Percentiles rank a stretch among this genome's conserved stretches.
phyloP scores from a whole-genome alignment of 2,113 vertebrate genomes.

The Vicugna pacos region DNA sequence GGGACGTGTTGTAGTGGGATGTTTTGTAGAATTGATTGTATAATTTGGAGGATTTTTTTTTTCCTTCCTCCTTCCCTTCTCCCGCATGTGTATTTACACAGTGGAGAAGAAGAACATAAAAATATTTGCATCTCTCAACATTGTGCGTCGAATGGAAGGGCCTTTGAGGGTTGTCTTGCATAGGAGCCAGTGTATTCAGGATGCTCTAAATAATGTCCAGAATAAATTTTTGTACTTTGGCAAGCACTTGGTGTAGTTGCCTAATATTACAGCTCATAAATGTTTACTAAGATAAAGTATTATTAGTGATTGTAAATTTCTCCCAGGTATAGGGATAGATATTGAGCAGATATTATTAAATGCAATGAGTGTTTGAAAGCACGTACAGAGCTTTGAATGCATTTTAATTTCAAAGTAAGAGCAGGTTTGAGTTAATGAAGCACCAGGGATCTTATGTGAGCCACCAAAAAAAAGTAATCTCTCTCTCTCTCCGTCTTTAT shows the following conservation, averaged over 20 bases:
- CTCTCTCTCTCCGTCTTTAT: background rate
- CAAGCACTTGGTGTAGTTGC: conserved; percentile 64
- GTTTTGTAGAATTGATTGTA: background rate
- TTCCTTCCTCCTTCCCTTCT: too few species aligned
- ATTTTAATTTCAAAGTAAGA: conserved; percentile 78
- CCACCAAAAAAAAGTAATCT: background rate
- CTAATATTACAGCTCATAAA: conserved; percentile 75
- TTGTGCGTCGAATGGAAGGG: background rate
- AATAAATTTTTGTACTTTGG: conserved; percentile 65
- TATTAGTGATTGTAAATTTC: conserved; percentile 73
- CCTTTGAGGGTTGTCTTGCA: conserved; percentile 51
- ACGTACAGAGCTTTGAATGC: conserved; percentile 52
- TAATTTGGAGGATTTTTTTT: background rate
- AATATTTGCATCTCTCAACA: conserved; percentile 31
- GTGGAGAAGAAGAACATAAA: background rate
- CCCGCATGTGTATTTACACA: background rate
- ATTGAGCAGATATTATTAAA: conserved; percentile 67
- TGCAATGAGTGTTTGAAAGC: conserved; percentile 66
- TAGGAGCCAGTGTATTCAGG: conserved; percentile 41
- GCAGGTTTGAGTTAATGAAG: conserved; percentile 72
- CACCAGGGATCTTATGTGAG: conserved; percentile 45
- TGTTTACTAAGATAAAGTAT: conserved; percentile 72
- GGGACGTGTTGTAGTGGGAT: background rate
- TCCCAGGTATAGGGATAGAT: conserved; percentile 75
- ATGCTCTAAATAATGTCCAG: conserved; percentile 46